Percentiles rank a stretch among this genome's conserved stretches.
These are phyloP conservation scores for Amia ocellicauda DNA, from an alignment of 2,113 vertebrate genomes.

Conservation along the genomic window DNA sequence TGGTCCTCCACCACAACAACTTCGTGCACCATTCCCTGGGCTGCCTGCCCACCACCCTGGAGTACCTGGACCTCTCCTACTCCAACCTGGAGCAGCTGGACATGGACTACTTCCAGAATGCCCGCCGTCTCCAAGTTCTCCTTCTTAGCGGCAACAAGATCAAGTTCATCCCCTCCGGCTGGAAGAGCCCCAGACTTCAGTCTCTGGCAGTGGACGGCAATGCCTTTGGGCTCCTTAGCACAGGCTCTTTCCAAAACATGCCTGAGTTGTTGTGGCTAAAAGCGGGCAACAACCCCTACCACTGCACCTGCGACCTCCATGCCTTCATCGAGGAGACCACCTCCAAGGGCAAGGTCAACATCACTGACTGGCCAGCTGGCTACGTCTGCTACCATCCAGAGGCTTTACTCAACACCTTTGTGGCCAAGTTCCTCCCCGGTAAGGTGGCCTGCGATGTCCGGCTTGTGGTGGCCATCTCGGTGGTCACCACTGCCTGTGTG, in stretches of 20 bases:
- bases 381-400: slow-evolving; percentile 77
- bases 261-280: slow-evolving; percentile 47
- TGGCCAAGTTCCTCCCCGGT: slow-evolving; percentile 58
- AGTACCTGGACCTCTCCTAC: slow-evolving; percentile 70
- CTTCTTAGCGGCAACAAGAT: slow-evolving; percentile 76
- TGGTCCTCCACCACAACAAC: slow-evolving; percentile 64
- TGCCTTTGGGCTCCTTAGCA: slow-evolving; percentile 71
- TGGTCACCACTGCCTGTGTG: slow-evolving; percentile 52
- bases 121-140: slow-evolving; percentile 53
- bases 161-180: slow-evolving; percentile 73
- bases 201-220: slow-evolving; percentile 70
- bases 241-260: slow-evolving; percentile 66
- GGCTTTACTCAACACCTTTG: slow-evolving; percentile 54
- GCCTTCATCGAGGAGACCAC: slow-evolving; percentile 64
- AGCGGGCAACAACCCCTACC: slow-evolving; percentile 80
- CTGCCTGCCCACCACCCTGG: slow-evolving; percentile 70
- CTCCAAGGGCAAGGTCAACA: slow-evolving; percentile 40
- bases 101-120: slow-evolving; percentile 61
- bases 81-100: slow-evolving; percentile 71
- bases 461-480: slow-evolving; percentile 64
- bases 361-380: slow-evolving; percentile 70
- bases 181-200: slow-evolving; percentile 56
- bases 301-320: slow-evolving; percentile 78
- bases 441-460: slow-evolving; percentile 63
- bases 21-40: slow-evolving; percentile 44